phyloP scores from a whole-genome alignment of 2,888 invertebrate species.

The Heteromyza rotundicornis region DNA sequence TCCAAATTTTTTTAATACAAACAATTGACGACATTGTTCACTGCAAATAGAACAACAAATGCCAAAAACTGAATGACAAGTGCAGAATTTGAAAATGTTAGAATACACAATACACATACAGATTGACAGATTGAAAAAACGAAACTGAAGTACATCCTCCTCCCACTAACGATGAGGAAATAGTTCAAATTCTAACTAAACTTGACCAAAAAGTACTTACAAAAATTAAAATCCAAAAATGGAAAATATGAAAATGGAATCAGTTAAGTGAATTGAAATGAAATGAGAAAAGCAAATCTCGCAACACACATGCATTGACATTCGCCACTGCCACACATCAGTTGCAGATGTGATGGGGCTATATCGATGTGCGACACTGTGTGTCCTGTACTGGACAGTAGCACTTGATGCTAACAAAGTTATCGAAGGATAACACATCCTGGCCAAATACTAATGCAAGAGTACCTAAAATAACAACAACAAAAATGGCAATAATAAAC shows the following conservation, averaged over 20 bases:
- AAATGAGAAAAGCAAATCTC: background rate
- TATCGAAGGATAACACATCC: background rate
- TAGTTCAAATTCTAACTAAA: background rate
- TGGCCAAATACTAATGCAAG: no score
- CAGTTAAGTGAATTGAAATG: slow-evolving; percentile 3
- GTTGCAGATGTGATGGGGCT: background rate
- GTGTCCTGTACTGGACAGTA: no score
- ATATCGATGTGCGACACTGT: no score
- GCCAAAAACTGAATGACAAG: no score
- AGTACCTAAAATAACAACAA: no score
- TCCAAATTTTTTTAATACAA: no score
- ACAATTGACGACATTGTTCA: no score
- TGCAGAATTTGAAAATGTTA: no score
- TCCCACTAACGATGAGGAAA: background rate
- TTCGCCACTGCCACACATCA: background rate
- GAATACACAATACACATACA: no score
- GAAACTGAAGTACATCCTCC: background rate
- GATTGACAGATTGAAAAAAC: background rate
- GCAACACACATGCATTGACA: background rate
- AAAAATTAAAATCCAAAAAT: background rate
- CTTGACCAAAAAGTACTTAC: background rate
- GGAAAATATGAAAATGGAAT: background rate
- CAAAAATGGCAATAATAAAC: background rate
- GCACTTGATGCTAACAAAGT: background rate
- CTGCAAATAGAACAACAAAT: no score